Evolutionary conservation across 2,797 vertebrate species (phyloP).

Genomic region (Rhincodon typus): DNA sequence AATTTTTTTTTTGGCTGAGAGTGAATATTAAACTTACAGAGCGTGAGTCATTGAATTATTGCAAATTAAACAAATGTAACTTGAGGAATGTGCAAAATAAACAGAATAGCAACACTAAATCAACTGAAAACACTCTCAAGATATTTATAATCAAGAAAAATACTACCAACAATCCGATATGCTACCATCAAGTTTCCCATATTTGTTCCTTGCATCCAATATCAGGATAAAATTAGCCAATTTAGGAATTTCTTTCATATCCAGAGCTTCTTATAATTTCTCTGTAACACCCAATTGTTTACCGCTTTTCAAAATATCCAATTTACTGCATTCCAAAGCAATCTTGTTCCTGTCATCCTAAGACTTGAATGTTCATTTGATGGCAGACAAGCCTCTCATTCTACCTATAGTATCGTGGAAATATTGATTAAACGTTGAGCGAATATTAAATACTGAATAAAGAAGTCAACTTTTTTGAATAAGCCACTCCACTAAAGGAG

Average conservation of each 20-base stretch:
- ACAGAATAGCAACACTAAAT: slow-evolving; percentile 6
- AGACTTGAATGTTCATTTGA: background rate
- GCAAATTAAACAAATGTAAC: slow-evolving; percentile 14
- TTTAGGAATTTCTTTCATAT: background rate
- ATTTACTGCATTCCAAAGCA: background rate
- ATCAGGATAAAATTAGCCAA: background rate
- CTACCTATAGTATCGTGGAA: background rate
- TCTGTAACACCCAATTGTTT: background rate
- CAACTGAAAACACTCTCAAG: background rate
- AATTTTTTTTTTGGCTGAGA: background rate
- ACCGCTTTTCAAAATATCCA: background rate
- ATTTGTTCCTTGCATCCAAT: background rate
- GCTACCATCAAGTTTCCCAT: background rate
- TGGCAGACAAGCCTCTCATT: background rate
- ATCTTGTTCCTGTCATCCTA: background rate
- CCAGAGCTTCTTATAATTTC: background rate
- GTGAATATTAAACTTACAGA: background rate
- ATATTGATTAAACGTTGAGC: too few relatives aligned
- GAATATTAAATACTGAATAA: background rate
- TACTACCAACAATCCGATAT: background rate
- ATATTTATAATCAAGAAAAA: background rate
- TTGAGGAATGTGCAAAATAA: background rate
- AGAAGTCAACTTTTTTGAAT: background rate
- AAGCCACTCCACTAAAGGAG: background rate
- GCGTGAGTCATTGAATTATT: background rate